Conservation (phyloP, 2,797 vertebrate genomes). For the Eidolon dupreanum region DNA sequence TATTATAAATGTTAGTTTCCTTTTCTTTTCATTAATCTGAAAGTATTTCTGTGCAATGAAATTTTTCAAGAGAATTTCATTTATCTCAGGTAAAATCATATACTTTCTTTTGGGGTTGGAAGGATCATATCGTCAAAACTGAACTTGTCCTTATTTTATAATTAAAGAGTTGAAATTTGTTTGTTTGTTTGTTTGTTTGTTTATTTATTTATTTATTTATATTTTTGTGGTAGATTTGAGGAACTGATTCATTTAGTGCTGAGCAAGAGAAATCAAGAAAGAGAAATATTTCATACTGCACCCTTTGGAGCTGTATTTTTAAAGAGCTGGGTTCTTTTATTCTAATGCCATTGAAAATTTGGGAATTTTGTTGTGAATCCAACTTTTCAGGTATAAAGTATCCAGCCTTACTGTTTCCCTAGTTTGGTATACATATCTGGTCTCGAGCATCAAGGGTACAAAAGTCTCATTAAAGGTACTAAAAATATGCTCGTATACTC, state of each 20-base stretch:
- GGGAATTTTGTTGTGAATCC: neutral
- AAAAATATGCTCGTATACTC: neutral
- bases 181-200: neutral
- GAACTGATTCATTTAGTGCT: neutral
- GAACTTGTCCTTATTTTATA: conserved; percentile 15
- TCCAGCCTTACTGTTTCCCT: neutral
- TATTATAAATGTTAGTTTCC: conserved; percentile 10
- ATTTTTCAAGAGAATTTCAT: neutral
- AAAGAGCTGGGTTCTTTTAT: neutral
- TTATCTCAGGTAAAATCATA: neutral
- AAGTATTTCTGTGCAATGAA: neutral
- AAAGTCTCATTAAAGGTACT: neutral
- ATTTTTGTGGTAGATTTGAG: neutral
- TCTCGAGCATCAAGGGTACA: neutral
- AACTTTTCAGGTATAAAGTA: neutral
- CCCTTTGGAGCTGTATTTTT: neutral
- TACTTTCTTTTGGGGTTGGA: neutral
- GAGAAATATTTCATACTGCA: neutral
- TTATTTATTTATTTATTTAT: neutral
- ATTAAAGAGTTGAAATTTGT: neutral
- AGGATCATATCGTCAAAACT: neutral
- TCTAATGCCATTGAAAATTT: neutral
- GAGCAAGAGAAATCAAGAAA: conserved; percentile 5
- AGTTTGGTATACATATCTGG: neutral
- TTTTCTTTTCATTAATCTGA: neutral